Percentiles rank a stretch among this genome's conserved stretches.
phyloP scores from a whole-genome alignment of 2,113 vertebrate genomes.

The Leptobrachium ailaonicum region DNA sequence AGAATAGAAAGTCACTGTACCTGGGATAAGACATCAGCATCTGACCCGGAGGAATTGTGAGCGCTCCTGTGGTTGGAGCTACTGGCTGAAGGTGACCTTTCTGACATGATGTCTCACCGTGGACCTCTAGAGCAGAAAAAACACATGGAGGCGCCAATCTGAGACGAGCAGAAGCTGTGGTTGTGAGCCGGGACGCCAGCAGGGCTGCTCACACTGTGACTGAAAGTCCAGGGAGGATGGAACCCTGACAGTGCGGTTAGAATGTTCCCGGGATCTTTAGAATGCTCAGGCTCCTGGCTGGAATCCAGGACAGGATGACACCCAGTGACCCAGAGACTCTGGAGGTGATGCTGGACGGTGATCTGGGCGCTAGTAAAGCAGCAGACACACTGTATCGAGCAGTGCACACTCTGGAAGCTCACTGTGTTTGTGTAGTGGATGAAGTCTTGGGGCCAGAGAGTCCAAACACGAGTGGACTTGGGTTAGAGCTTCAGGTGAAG shows the following conservation, averaged over 20 bases:
- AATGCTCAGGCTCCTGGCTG: no score
- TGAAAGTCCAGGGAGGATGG: no score
- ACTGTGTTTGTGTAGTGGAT: no score
- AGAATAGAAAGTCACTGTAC: not conserved
- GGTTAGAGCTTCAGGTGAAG: not conserved
- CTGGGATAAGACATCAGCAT: constrained; percentile 36
- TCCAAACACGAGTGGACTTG: no score
- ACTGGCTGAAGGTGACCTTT: constrained; percentile 52
- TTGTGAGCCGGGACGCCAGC: not conserved
- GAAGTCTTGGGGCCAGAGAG: no score
- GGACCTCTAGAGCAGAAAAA: not conserved
- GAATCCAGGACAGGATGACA: no score
- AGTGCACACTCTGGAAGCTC: no score
- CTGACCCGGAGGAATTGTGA: constrained; percentile 48
- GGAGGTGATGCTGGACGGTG: no score
- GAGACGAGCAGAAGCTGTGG: not conserved
- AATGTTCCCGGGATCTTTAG: constrained; percentile 10
- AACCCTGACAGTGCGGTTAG: not conserved
- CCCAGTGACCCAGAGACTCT: no score
- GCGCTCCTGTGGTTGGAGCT: constrained; percentile 54
- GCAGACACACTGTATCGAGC: no score
- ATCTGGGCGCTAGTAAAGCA: no score
- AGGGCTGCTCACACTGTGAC: no score
- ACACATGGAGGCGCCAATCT: not conserved
- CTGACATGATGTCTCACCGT: constrained; percentile 60